Base-by-base conservation (phyloP, 2,888 invertebrate species). In the Hypomecis punctinalis region DNA sequence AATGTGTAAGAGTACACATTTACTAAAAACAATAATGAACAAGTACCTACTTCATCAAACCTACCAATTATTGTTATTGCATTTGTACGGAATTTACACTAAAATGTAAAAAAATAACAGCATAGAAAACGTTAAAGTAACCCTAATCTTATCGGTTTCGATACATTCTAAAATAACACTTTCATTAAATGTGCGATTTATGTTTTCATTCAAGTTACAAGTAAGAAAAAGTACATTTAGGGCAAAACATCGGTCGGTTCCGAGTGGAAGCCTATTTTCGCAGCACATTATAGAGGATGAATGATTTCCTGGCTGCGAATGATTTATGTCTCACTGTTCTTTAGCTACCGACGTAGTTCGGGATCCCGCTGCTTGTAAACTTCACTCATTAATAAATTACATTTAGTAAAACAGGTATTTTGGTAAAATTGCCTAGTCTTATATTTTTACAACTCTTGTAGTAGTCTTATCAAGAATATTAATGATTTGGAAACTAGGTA, bases 231-330 rank as follows among this genome's bases (percentile, higher is more conserved):
- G 13, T 67, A 65, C 61, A 86, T 89, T 86, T 84, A 84, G 83
- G 83, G 86, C 83, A 80, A 79, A 81, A 81, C 47, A 80, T 79
- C 80, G 82, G 80, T 77, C 75, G 78, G 83, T 80, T 76, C 79
- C 80, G 79, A 85, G 82, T 88, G 83, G 90, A 90, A 92, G 91
- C 89, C 88, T 89, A 90, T 92, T 91, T 91, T 91, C 89, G 91
- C 92, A 89, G 90, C 89, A 91, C 90, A 91, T 91, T 92, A 92
- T 85, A 69, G 87, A 90, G 90, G 88, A 91, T 91, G 91, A 89
- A 93, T 90, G 91, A 90, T 92, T 93, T 93, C 92, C 92, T 91
- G 90, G 85, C 77, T 82, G 74, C 82, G 82, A 85, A 87, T 92
- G 92, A 92, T 91, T 92, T 90, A 91, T 90, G 80, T 76, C 75